Percentiles rank a stretch among this genome's conserved stretches.
phyloP scores from a whole-genome alignment of 2,797 vertebrate species.

The Bryconaethiops microstoma region DNA sequence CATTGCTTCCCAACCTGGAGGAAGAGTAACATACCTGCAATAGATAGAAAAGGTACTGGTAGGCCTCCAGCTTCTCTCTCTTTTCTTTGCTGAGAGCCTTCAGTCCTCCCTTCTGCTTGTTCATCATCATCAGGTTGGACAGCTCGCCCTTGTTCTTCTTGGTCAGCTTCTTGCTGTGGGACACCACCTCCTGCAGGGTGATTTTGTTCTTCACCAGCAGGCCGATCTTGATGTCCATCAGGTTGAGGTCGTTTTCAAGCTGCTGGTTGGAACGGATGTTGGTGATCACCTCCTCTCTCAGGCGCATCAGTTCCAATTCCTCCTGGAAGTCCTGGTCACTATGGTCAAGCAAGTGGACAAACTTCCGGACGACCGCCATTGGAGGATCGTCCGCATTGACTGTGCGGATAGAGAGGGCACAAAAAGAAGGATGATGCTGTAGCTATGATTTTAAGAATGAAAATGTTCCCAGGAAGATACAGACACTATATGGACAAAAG shows the following conservation, averaged over 20 bases:
- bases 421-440: background rate
- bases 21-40: constrained; percentile 81
- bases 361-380: constrained; percentile 95
- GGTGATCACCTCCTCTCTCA: constrained; percentile 94
- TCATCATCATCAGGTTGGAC: constrained; percentile 98
- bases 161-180: constrained; percentile 97
- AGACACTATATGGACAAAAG: no score
- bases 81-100: constrained; percentile 98
- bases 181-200: constrained; percentile 97
- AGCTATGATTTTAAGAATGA: background rate
- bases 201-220: constrained; percentile 98
- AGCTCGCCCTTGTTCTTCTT: constrained; percentile 97
- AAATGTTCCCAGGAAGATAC: background rate
- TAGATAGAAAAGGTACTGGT: constrained; percentile 94
- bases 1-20: background rate
- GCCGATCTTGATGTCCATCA: constrained; percentile 99
- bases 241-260: constrained; percentile 96
- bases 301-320: constrained; percentile 93
- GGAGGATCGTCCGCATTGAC: constrained; percentile 92
- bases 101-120: constrained; percentile 92
- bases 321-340: constrained; percentile 99
- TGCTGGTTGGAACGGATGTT: constrained; percentile 97
- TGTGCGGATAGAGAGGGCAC: constrained; percentile 60
- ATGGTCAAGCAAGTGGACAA: constrained; percentile 95
- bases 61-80: constrained; percentile 92